Evolutionary conservation across 2,113 vertebrate species (phyloP), one percentile per base, ranked within the genome.

Genomic region (Reinhardtius hippoglossoides): DNA sequence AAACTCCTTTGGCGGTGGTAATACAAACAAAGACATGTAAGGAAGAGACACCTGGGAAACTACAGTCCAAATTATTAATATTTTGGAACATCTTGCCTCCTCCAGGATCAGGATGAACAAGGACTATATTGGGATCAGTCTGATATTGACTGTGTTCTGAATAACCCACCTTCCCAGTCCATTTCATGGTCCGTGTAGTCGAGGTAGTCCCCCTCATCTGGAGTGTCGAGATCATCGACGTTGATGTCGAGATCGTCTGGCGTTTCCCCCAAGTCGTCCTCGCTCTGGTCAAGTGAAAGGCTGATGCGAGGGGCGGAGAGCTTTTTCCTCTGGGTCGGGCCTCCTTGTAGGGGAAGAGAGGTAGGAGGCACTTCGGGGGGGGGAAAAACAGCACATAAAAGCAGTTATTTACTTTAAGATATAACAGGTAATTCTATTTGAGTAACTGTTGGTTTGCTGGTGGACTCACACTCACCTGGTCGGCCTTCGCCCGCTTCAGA

Each of bases 221-320:
- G 97, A 46, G 97, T 99, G 74, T 99, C 98, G 1, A 99, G 95
- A 61, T 97, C 98, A 68, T 99, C 97, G 0, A 98, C 97, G 13
- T 94, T 92, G n/a, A 99, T 98, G 88, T 99, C 97, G 12, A 98
- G 96, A 87, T 97, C 97, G 86, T 99, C 97, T 0, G 97, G 97
- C 0, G 97, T 98, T 84, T 99, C 98, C 56, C 98, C 94, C 67
- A 98, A 94, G 78, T 99, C 97, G 71, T 99, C 97, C 90, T 99
- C 97, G 54, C 97, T 99, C 74, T 94, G 96, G 83, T 99, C 97
- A 94, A 99, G 90, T 40, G 97, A 99, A 50, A 99, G 95, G 87
- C 93, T 99, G 91, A 99, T 99, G 37, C 95, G 96, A 76, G 98
- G 97, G 37, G 97, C 98, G 8, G 95, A 96, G 5, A 99, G 96